Evolutionary conservation across 1,140 invertebrate species (phyloP), one percentile per base, ranked within the genome.

Genomic region (Eriocheir sinensis): DNA sequence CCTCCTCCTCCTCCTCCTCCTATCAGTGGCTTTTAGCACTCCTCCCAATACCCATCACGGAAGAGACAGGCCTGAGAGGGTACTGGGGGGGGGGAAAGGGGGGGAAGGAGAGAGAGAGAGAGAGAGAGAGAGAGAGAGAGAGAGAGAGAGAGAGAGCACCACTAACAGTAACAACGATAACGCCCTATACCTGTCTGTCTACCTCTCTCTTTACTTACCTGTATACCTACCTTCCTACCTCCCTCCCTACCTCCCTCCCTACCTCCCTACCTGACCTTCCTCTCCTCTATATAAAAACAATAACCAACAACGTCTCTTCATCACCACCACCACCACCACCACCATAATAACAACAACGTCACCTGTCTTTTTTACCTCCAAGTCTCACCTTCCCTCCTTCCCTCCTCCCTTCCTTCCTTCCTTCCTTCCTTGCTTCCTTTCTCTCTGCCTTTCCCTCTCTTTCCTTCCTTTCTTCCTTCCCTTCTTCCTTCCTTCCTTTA

Each of bases 1-100:
- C 36, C 80, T 32, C 36, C 30, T 83, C 36, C 80, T 83, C 80
- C 36, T 38, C 80, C 80, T 38, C 80, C 80, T 83, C 80, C 80
- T 83, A 34, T 83, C 36, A 34, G 30, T n/a, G 4, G 30, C 36
- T 83, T 38, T 83, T 34, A 83, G 80, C 36, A 83, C 36, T 83
- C 80, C 12, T 83, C 36, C 80, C 36, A 83, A 32, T 38, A 34
- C 36, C 80, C 80, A 83, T 53, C 48, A 53, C 48, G 21, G 48
- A 9, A 53, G 48, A 53, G 48, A 53, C 48, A 53, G 48, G 48
- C 48, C 9, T 53, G 48, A 83, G 81, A 9, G 36, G 53, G n/a
- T 72, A 53, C 32, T 36, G 30, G n/a, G 60, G 15, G 4, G 53
- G 48, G 90, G 15, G 30, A 41, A 36, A n/a, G 30, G 38, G 17